Conservation (phyloP, 1,140 invertebrate species). For the Drosophila nikananu region DNA sequence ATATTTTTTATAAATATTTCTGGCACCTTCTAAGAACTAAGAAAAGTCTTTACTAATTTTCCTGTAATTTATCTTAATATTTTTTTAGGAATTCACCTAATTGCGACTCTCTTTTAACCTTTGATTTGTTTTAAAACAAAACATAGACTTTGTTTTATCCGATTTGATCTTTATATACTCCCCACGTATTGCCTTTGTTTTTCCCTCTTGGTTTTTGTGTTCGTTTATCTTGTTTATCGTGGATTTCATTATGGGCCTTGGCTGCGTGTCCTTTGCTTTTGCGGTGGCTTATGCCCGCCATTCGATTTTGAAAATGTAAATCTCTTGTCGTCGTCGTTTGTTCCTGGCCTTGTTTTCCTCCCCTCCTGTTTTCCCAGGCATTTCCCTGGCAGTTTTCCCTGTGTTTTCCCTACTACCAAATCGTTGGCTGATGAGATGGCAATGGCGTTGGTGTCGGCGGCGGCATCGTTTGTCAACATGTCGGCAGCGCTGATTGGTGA, state of each 20-base stretch:
- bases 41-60: too few relatives aligned
- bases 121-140: not conserved
- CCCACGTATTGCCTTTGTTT: slow-evolving; percentile 3
- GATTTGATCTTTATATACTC: not conserved
- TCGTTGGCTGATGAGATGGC: slow-evolving; percentile 12
- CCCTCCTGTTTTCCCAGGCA: not conserved
- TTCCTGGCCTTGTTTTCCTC: not conserved
- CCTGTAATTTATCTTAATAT: not conserved
- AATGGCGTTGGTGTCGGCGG: slow-evolving; percentile 39
- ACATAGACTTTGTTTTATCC: not conserved
- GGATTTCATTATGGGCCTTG: slow-evolving; percentile 80
- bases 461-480: slow-evolving; percentile 81
- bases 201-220: slow-evolving; percentile 19
- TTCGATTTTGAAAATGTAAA: slow-evolving; percentile 83
- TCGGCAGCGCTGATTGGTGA: slow-evolving; percentile 79
- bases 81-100: not conserved
- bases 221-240: slow-evolving; percentile 80
- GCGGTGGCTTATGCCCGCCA: slow-evolving; percentile 82
- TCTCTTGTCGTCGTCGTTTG: slow-evolving; percentile 68
- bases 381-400: not conserved
- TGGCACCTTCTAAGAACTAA: too few relatives aligned
- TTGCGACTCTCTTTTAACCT: not conserved
- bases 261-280: slow-evolving; percentile 79
- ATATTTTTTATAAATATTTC: not conserved
- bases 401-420: not conserved